Evolutionary conservation across 2,113 vertebrate species (phyloP).

Genomic region (Python bivittatus): DNA sequence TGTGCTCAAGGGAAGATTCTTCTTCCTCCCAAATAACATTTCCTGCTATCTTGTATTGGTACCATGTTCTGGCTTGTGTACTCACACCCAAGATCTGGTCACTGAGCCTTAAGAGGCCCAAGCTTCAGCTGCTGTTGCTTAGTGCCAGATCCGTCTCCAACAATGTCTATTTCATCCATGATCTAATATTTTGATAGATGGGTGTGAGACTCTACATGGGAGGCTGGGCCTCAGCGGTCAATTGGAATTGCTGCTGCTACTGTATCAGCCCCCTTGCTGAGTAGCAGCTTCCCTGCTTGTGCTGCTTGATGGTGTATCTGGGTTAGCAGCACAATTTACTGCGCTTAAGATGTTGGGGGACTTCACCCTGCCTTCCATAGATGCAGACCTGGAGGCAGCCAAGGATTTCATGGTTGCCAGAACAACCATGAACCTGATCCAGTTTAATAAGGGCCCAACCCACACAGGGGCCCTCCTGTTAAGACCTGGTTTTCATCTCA

Average conservation of each 20-base stretch:
- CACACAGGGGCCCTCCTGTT: neutral
- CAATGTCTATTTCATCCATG: neutral
- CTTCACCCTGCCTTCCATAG: neutral
- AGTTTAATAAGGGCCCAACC: neutral
- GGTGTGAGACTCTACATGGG: neutral
- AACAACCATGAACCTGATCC: neutral
- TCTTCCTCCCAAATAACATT: neutral
- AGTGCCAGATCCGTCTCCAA: neutral
- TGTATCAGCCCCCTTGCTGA: neutral
- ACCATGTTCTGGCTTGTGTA: neutral
- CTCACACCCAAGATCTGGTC: neutral
- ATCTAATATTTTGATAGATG: neutral
- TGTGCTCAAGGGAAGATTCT: neutral
- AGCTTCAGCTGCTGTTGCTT: neutral
- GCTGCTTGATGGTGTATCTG: neutral
- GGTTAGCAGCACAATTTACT: neutral
- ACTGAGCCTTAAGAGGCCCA: neutral
- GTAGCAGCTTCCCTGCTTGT: neutral
- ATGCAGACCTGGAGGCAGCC: neutral
- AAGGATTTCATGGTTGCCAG: neutral
- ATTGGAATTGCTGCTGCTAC: neutral
- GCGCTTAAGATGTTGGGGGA: neutral
- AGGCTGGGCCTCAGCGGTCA: neutral
- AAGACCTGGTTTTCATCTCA: neutral
- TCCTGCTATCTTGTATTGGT: neutral